Evolutionary conservation across 1,140 invertebrate genomes (phyloP).

Genomic region (Luehdorfia chinensis): DNA sequence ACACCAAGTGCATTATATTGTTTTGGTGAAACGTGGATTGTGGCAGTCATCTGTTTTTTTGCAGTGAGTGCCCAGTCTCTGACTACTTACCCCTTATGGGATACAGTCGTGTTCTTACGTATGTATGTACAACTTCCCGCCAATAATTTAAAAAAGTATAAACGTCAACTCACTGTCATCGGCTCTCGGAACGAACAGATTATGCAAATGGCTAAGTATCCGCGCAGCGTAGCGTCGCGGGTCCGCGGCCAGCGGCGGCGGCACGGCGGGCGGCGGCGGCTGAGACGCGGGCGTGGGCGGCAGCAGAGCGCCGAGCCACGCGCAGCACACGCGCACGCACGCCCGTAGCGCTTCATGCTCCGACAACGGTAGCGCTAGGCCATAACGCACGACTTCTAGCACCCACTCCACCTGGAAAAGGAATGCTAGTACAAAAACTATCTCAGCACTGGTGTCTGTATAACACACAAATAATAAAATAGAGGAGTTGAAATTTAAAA

Average conservation of each 20-base stretch:
- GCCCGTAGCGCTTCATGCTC: slow-evolving; percentile 97
- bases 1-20: too few species aligned
- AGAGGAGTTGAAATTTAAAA: too few species aligned
- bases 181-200: slow-evolving; percentile 95
- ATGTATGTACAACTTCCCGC: too few species aligned
- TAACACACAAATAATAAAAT: background rate
- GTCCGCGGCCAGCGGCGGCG: slow-evolving; percentile 89
- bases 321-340: slow-evolving; percentile 97
- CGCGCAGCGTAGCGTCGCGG: slow-evolving; percentile 94
- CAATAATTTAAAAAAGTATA: too few species aligned
- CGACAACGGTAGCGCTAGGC: slow-evolving; percentile 89
- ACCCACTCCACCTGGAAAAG: slow-evolving; percentile 87
- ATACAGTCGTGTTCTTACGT: too few species aligned
- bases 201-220: slow-evolving; percentile 96
- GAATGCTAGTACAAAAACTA: background rate
- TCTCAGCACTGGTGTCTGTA: background rate
- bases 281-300: slow-evolving; percentile 87
- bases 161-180: slow-evolving; percentile 86
- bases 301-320: slow-evolving; percentile 94
- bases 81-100: too few species aligned
- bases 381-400: slow-evolving; percentile 96
- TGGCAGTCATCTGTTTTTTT: too few species aligned
- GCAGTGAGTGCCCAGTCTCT: too few species aligned
- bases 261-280: slow-evolving; percentile 75
- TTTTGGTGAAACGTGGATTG: too few species aligned